A percentile compares a stretch with the other conserved stretches of the same genome.
Evolutionary conservation across 92 coral and sea anemone species (phyloP).

Genomic region (Siderastrea radians): DNA sequence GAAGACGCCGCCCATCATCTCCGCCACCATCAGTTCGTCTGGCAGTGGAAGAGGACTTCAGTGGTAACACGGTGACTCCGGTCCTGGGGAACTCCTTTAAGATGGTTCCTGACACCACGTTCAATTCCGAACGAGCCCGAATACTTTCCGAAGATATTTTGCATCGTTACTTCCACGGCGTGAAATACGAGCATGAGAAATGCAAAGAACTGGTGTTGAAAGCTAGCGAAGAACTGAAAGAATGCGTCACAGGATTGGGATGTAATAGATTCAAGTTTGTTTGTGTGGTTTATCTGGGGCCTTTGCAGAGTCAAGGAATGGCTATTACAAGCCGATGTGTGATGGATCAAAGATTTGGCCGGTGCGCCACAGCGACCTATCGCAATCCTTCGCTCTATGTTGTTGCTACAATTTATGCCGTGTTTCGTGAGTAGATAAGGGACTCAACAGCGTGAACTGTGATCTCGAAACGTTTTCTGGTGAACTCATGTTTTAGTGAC

Average conservation of each 20-base stretch:
- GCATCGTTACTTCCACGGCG: slow-evolving; percentile 27
- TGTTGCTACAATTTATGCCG: slow-evolving; percentile 75
- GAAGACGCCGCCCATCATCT: slow-evolving; percentile 4
- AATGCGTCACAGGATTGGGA: slow-evolving; percentile 70
- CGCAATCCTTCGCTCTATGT: slow-evolving; percentile 66
- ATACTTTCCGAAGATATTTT: slow-evolving; percentile 53
- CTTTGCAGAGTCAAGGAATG: slow-evolving; percentile 74
- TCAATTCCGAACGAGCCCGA: slow-evolving; percentile 36
- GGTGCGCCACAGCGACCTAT: slow-evolving; percentile 68
- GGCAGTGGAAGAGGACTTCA: not conserved
- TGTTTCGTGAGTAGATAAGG: slow-evolving; percentile 55
- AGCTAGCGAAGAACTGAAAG: slow-evolving; percentile 74
- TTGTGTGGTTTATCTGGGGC: slow-evolving; percentile 71
- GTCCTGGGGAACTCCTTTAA: slow-evolving; percentile 61
- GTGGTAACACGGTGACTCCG: not conserved
- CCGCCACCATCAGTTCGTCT: not conserved
- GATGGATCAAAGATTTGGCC: slow-evolving; percentile 82
- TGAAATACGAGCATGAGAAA: slow-evolving; percentile 44
- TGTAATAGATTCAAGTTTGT: slow-evolving; percentile 79
- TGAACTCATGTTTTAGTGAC: no score
- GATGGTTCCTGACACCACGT: slow-evolving; percentile 59
- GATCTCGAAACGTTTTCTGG: no score
- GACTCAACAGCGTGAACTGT: no score
- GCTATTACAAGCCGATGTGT: slow-evolving; percentile 79
- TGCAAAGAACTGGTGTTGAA: slow-evolving; percentile 69